A percentile compares a stretch with the other conserved stretches of the same genome.
These are phyloP conservation scores for Encarsia formosa DNA, from an alignment of 2,888 invertebrate species.

Conservation along the genomic window DNA sequence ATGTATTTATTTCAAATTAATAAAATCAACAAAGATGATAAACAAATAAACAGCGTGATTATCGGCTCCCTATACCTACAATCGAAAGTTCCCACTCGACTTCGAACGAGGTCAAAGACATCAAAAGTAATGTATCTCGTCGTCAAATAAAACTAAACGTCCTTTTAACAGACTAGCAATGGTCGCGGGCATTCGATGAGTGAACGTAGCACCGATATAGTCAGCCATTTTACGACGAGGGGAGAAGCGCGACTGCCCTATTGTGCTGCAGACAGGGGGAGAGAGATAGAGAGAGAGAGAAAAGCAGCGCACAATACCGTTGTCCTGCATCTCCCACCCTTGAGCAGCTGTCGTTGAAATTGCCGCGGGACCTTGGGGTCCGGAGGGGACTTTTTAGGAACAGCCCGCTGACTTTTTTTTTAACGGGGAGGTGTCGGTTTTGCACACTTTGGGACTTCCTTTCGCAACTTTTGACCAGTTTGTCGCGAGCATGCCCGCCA, in stretches of 20 bases:
- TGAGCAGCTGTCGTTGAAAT: slow-evolving; percentile 22
- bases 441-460: neutral
- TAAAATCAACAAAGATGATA: no score
- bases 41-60: no score
- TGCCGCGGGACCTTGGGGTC: neutral
- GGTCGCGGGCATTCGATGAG: neutral
- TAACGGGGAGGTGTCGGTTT: slow-evolving; percentile 2
- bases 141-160: neutral
- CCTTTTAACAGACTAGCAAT: neutral
- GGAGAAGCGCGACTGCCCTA: no score
- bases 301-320: neutral
- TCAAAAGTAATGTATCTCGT: neutral
- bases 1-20: no score
- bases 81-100: no score
- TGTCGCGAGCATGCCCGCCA: slow-evolving; percentile 3
- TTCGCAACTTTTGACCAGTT: slow-evolving; percentile 15
- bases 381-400: no score
- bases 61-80: no score
- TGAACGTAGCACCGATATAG: slow-evolving; percentile 9
- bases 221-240: slow-evolving; percentile 20
- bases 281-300: neutral
- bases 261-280: slow-evolving; percentile 1
- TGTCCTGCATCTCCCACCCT: neutral
- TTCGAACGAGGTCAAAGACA: neutral
- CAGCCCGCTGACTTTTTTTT: no score